phyloP scores from a whole-genome alignment of 2,888 invertebrate species.

The Apamea sordens region DNA sequence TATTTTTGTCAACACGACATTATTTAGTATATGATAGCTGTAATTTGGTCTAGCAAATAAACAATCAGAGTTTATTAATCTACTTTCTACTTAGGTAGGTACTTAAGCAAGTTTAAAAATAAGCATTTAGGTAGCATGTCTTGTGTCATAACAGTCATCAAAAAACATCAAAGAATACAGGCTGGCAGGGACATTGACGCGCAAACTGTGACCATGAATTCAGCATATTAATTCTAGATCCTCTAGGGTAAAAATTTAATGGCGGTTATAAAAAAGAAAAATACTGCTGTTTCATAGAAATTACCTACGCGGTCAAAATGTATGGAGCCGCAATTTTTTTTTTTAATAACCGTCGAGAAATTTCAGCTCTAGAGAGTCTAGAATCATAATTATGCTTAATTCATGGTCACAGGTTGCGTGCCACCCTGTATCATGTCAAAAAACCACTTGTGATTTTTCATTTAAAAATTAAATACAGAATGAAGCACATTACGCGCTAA shows the following conservation, averaged over 20 bases:
- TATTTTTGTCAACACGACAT: background rate
- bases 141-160: slow-evolving; percentile 6
- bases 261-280: background rate
- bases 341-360: background rate
- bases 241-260: background rate
- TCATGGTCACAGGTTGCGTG: background rate
- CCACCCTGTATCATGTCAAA: background rate
- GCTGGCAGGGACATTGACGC: background rate
- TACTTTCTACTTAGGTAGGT: background rate
- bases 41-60: background rate
- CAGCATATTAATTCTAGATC: background rate
- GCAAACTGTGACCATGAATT: background rate
- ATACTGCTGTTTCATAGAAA: background rate
- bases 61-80: background rate
- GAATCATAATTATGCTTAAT: background rate
- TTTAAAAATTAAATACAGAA: background rate
- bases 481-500: slow-evolving; percentile 38
- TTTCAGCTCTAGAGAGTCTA: too few relatives aligned
- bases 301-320: background rate
- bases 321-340: background rate
- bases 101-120: background rate
- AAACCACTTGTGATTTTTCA: background rate
- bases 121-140: background rate
- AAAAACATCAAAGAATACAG: background rate
- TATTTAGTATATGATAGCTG: background rate